Evolutionary conservation across 1,140 invertebrate species (phyloP), one percentile per base, ranked within the genome.

Genomic region (Heliothis virescens): DNA sequence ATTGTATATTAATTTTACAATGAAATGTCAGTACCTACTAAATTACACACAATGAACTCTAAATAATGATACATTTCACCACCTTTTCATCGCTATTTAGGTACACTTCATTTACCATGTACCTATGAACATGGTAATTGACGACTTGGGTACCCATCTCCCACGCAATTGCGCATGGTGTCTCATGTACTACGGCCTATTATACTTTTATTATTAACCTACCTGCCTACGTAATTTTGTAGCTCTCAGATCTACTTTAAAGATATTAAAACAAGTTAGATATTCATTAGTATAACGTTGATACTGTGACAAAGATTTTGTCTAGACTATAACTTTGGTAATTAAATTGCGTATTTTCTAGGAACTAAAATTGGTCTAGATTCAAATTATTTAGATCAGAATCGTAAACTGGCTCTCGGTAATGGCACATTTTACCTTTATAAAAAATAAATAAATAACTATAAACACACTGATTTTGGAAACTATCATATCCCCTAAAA

Each of bases 161-260:
- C 57, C 21, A 60, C 57, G 13, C 57, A 60, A 29, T 21, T 11
- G 11, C 11, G 57, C 55, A 57, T 57, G 18, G 55, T 29, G 57
- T 60, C 57, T 60, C 29, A n/a, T 60, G 26, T 13, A 21, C 7
- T 26, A 26, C 5, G 9, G 12, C 57, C 57, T 60, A 60, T 60
- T 60, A 60, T 60, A 29, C 12, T 60, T 60, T 60, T 60, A 60
- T 29, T 60, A 60, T 29, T 29, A 13, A 60, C 57, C 26, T 29
- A 60, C 13, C 13, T 29, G 26, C 57, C 26, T 29, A 60, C 57
- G 21, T 29, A 60, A 60, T 60, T 60, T 60, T 4, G 18, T 57
- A 21, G 55, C 21, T 16, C 13, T 4, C 10, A 59, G 57, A 60
- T 60, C 21, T 29, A 13, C 57, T 26, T 26, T 60, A 3, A 15